Evolutionary conservation across 37 sponge, comb jelly and placozoan genomes (phyloP).

Genomic region (Eunapius fragilis): DNA sequence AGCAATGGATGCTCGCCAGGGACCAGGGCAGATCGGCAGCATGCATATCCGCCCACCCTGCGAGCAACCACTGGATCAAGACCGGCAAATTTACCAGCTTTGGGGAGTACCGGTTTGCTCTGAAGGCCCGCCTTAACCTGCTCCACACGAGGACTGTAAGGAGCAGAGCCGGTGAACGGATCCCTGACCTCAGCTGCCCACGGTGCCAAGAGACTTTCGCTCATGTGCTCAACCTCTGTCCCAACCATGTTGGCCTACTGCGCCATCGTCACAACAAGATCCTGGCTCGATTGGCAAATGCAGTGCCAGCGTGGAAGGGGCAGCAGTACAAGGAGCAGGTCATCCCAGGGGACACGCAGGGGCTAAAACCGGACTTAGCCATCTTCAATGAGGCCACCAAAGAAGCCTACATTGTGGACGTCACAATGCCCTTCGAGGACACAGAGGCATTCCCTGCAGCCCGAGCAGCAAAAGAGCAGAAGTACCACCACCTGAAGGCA

Average conservation of each 20-base stretch:
- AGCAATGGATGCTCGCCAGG: neutral
- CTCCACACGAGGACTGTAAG: conserved; percentile 34
- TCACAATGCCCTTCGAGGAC: conserved; percentile 8
- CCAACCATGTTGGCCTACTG: neutral
- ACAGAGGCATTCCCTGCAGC: neutral
- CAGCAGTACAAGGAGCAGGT: neutral
- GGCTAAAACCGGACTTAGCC: neutral
- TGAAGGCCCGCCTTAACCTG: conserved; percentile 37
- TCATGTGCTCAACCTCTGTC: neutral
- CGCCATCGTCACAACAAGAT: neutral
- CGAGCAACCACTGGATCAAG: conserved; percentile 40
- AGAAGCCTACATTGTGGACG: conserved; percentile 16
- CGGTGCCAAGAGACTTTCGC: neutral
- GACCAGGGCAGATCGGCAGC: conserved; percentile 42
- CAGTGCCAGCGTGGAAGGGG: neutral
- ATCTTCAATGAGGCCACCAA: neutral
- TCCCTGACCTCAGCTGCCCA: neutral
- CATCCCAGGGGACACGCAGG: conserved; percentile 1
- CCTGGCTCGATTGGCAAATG: neutral
- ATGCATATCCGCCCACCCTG: conserved; percentile 9
- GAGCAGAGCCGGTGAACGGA: conserved; percentile 1
- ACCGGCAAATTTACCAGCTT: conserved; percentile 23
- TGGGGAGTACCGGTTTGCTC: conserved; percentile 23
- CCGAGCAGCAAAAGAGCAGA: neutral
- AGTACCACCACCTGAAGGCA: neutral